Evolutionary conservation across 2,797 vertebrate genomes (phyloP).

Genomic region (Myoxocephalus aenaeus): DNA sequence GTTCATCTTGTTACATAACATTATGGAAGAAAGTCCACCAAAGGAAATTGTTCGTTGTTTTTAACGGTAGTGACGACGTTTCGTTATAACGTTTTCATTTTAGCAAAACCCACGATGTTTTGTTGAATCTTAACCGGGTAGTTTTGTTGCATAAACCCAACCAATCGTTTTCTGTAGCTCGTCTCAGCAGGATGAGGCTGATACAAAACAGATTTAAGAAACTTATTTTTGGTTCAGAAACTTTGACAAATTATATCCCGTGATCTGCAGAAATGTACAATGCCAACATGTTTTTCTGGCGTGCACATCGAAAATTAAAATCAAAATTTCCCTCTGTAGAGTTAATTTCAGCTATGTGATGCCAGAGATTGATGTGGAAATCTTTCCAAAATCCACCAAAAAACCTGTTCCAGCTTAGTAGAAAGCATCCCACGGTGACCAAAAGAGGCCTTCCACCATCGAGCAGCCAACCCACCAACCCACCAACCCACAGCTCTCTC

Average conservation of each 20-base stretch:
- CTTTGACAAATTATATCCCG: not conserved
- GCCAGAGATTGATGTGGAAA: slow-evolving; percentile 61
- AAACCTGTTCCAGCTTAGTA: slow-evolving; percentile 61
- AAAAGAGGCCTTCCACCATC: slow-evolving; percentile 55
- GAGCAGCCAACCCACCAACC: slow-evolving; percentile 59
- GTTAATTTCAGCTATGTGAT: slow-evolving; percentile 44
- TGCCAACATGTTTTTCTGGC: not conserved
- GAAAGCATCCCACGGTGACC: slow-evolving; percentile 65
- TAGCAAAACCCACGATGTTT: not conserved
- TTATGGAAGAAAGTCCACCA: not conserved
- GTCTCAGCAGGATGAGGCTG: not conserved
- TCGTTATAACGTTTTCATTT: not conserved
- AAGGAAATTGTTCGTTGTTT: too few species aligned
- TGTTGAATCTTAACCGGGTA: not conserved
- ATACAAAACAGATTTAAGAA: not conserved
- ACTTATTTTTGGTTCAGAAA: not conserved
- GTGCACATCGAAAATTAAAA: slow-evolving; percentile 55
- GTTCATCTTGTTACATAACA: not conserved
- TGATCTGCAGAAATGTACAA: not conserved
- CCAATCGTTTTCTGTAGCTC: not conserved
- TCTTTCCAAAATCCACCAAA: slow-evolving; percentile 61
- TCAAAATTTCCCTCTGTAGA: slow-evolving; percentile 56
- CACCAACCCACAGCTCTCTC: slow-evolving; percentile 63
- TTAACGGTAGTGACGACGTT: too few species aligned
- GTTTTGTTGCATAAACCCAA: not conserved